Evolutionary conservation across 2,888 invertebrate species (phyloP), one percentile per base, ranked within the genome.

Genomic region (Pollenia griseotomentosa): DNA sequence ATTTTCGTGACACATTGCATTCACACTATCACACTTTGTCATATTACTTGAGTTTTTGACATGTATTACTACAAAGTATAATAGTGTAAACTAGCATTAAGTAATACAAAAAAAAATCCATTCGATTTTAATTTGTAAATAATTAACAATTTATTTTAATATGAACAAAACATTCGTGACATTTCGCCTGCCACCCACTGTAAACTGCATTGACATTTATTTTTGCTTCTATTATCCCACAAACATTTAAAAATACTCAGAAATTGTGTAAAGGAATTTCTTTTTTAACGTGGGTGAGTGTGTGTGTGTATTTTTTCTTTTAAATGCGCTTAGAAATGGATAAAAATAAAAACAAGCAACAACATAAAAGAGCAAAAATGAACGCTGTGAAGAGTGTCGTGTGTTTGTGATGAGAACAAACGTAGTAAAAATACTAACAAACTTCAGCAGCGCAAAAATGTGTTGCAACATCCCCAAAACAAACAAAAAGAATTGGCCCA

Each of bases 241-340:
- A 70, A 61, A 63, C 1, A 48, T 73, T 51, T 78, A 48, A 55
- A 79, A 79, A 86, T 63, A 75, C 63, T 23, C 68, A n/a, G 12
- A 73, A 73, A 73, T 81, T 77, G 59, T 85, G 70, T 85, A 73
- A 40, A 73, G 65, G 65, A 65, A 81, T 85, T 80, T 84, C 42
- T 61, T 48, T 66, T 70, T 12, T 70, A 33, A 33, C 33, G 33
- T 33, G 33, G 33, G 33, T 51, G 14, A 40, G 16, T 59, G 19
- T 71, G 51, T 75, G 12, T 40, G 40, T 16, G 44, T 53, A 70
- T 48, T 61, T 74, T 9, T 68, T 16, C 5, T 42, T 48, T 46
- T 55, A n/a, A 42, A 55, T 66, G 42, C 55, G n/a, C 11, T 74
- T 42, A 53, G 14, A 59, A 57, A 14, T 46, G 42, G 16, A 57